Percentiles rank a stretch among this genome's conserved stretches.
Evolutionary conservation across 30 jellyfish, hydroid and myxozoan species (phyloP).

Genomic region (Cassiopea xamachana): DNA sequence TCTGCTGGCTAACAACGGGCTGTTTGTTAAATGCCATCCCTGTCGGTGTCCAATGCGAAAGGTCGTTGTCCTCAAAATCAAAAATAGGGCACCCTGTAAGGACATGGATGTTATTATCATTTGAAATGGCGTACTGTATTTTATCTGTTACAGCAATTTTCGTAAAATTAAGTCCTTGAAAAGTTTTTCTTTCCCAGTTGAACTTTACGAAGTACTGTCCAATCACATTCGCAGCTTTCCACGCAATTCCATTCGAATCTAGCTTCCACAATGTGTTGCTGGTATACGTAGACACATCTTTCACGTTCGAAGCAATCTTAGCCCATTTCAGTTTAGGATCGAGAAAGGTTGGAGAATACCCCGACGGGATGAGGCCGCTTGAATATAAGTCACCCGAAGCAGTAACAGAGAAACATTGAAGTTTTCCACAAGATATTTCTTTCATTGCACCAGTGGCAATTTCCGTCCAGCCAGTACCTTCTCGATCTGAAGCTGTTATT

Average conservation of each 20-base stretch:
- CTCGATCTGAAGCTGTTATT: conserved; percentile 8
- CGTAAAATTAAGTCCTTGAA: conserved; percentile 3
- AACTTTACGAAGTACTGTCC: conserved; percentile 5
- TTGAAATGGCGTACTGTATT: conserved; percentile 11
- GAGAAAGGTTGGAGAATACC: conserved; percentile 1
- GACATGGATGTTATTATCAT: conserved; percentile 8
- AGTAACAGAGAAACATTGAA: neutral
- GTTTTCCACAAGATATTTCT: neutral
- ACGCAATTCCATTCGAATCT: conserved; percentile 14
- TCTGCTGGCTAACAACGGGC: conserved; percentile 37
- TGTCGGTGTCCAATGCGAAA: conserved; percentile 46
- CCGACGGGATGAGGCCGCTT: neutral
- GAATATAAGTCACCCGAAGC: neutral
- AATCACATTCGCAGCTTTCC: conserved; percentile 33
- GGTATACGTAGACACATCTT: conserved; percentile 2
- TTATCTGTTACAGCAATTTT: conserved; percentile 19
- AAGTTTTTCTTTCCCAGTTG: conserved; percentile 18
- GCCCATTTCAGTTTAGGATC: neutral
- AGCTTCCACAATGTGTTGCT: conserved; percentile 11
- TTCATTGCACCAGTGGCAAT: neutral
- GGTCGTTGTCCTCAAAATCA: conserved; percentile 57
- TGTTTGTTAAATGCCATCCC: conserved; percentile 56
- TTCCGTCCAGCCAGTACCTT: conserved; percentile 11
- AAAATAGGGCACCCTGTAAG: conserved; percentile 66
- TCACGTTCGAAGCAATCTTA: neutral